Evolutionary conservation across 2,888 invertebrate species (phyloP), one percentile per base, ranked within the genome.

Genomic region (Hypomecis punctinalis): DNA sequence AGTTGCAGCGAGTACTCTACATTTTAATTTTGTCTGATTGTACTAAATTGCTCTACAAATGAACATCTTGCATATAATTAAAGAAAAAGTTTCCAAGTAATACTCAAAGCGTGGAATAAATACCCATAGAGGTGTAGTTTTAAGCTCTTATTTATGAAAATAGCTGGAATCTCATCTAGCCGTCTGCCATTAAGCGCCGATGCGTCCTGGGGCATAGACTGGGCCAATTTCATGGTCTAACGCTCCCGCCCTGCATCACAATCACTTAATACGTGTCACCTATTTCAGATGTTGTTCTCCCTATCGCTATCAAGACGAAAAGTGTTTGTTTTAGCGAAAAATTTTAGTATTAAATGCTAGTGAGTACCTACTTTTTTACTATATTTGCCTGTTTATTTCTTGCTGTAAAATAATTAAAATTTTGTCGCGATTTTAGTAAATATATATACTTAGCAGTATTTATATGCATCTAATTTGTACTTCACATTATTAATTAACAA

Each of bases 201-300:
- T 89, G 88, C 86, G 85, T 88, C 75, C 76, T 82, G 81, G 81
- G 79, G 83, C 75, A 81, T 83, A 80, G 84, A 81, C 86, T 82
- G 84, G 80, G 82, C 89, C 91, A 91, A 93, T 93, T 92, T 91
- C 91, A 92, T 86, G 91, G 88, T 89, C 91, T 89, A 84, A 86
- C 89, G 91, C 90, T 86, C 81, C 74, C 84, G 78, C 80, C 78
- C 86, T 88, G 89, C 88, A 89, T 74, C 76, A 67, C 66, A 75
- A 75, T 74, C 73, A 56, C 73, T 68, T 53, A 88, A 71, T 89
- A 85, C 86, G 83, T 88, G 66, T 77, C 51, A 11, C 35, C 5
- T 37, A 59, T 73, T 68, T 68, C 61, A 62, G 68, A 68, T 63
- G 61, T 61, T 40, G 65, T 23, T 23, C 1, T 76, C 68, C 45